Evolutionary conservation across 2,113 vertebrate species (phyloP), one percentile per base, ranked within the genome.

Genomic region (Ammospiza caudacuta): DNA sequence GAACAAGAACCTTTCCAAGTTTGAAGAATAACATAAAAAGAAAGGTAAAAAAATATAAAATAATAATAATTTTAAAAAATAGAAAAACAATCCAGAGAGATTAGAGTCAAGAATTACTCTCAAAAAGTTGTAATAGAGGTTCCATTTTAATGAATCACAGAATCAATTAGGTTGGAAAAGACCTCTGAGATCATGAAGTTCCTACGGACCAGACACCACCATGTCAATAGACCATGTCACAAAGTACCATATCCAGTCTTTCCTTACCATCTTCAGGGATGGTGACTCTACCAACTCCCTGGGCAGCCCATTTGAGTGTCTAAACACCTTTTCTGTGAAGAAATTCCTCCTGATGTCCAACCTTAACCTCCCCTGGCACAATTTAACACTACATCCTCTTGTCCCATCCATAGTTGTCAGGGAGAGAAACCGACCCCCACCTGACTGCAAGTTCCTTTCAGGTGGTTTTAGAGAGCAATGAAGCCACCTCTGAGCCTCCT

Each of bases 61-160:
- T 15, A 51, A 12, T 4, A 55, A 6, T 3, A 20, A 11, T 31
- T 31, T 19, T 5, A n/a, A 11, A 21, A 15, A 4, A 1, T 9
- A 37, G 29, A 5, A 7, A 52, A 68, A 44, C 2, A 46, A 49
- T 37, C 2, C 20, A 28, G 33, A 80, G 47, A 61, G 9, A 29
- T 6, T 21, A 3, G 16, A 31, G 9, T 43, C 22, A 81, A 44
- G 15, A 82, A 83, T 44, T 16, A 87, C 6, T 37, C 52, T 57
- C 18, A 61, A 29, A 72, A 90, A n/a, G 8, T 66, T 66, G 33
- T 21, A 78, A n/a, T 1, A 52, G 17, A 37, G 6, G 17, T n/a
- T 94, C 9, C 7, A 21, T 51, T 66, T 85, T 54, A 37, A 58
- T 27, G 55, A 41, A 27, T 68, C 24, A 31, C 46, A 58, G 22